phyloP scores from a whole-genome alignment of 2,888 invertebrate genomes.

The Drosophila meridionalis region DNA sequence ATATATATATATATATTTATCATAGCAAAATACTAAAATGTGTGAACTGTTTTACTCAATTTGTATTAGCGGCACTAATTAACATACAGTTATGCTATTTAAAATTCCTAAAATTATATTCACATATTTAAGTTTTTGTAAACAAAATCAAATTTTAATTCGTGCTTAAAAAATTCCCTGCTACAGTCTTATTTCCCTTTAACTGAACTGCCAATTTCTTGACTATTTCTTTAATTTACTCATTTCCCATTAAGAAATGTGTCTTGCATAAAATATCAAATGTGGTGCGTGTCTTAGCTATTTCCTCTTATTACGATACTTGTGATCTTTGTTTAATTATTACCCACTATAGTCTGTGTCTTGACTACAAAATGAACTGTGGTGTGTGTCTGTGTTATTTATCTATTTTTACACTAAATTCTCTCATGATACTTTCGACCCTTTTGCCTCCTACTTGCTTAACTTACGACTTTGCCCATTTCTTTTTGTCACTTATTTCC shows the following conservation, averaged over 20 bases:
- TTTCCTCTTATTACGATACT: neutral
- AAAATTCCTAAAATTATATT: too few relatives aligned
- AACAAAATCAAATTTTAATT: neutral
- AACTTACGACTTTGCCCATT: too few relatives aligned
- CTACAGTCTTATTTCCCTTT: neutral
- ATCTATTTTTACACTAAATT: neutral
- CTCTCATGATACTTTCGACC: neutral
- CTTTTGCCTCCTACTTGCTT: neutral
- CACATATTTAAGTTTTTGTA: too few relatives aligned
- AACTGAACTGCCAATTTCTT: neutral
- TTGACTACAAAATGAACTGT: neutral
- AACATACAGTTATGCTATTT: neutral
- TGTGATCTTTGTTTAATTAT: too few relatives aligned
- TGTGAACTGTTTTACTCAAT: neutral
- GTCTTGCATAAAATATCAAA: neutral
- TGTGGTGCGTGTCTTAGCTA: neutral
- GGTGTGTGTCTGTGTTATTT: neutral
- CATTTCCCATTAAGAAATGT: neutral
- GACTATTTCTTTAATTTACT: neutral
- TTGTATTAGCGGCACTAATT: neutral
- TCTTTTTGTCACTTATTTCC: neutral
- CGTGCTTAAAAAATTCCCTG: neutral
- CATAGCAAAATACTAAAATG: neutral
- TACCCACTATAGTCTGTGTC: neutral
- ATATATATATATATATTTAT: neutral